Evolutionary conservation across 2,113 vertebrate genomes (phyloP).

Genomic region (Vombatus ursinus): DNA sequence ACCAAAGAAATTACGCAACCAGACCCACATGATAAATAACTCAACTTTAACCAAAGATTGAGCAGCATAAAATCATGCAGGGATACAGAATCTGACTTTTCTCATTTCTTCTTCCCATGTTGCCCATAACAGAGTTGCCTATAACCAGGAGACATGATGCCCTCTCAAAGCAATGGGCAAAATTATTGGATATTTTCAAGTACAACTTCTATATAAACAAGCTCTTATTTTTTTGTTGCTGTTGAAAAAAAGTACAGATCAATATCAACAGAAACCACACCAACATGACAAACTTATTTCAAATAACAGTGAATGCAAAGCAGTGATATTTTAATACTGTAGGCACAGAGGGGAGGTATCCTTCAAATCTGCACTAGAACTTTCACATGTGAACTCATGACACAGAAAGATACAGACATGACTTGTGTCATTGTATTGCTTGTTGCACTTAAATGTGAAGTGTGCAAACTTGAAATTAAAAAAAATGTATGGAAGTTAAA

Average conservation of each 20-base stretch:
- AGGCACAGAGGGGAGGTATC: no score
- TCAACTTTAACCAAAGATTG: not conserved
- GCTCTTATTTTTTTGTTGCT: no score
- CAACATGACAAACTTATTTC: no score
- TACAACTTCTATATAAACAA: not conserved
- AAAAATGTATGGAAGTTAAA: not conserved
- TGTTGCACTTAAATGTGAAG: not conserved
- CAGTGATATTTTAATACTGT: no score
- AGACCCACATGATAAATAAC: not conserved
- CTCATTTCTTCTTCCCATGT: not conserved
- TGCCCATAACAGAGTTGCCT: not conserved
- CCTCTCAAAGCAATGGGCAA: not conserved
- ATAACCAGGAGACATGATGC: not conserved
- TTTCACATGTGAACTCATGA: not conserved
- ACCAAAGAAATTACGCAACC: not conserved
- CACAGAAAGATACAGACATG: not conserved
- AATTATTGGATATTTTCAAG: not conserved
- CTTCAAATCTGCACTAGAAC: not conserved
- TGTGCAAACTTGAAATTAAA: not conserved
- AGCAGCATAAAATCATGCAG: not conserved
- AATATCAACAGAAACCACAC: no score
- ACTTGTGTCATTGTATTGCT: no score
- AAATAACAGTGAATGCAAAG: no score
- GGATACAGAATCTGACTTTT: not conserved
- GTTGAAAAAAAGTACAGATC: no score